Conservation (phyloP, 1,140 invertebrate species). For the Hyles vespertilio region DNA sequence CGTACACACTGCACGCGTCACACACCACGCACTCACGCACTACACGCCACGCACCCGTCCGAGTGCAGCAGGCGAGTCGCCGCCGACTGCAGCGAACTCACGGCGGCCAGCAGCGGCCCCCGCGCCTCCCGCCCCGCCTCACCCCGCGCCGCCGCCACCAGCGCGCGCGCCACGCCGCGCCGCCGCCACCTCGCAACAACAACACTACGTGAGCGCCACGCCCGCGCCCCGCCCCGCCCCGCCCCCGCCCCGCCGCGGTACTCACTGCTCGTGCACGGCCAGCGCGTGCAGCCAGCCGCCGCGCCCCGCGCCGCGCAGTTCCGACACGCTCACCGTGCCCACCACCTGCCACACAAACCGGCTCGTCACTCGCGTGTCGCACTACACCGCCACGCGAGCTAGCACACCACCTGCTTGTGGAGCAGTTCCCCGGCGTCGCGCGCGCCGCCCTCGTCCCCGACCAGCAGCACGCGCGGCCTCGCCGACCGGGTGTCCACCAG, state of each 20-base stretch:
- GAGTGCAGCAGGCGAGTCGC: constrained; percentile 7
- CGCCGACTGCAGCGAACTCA: neutral
- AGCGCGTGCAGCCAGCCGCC: constrained; percentile 43
- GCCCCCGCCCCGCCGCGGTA: constrained; percentile 15
- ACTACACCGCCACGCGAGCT: neutral
- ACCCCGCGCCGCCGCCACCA: too few relatives aligned
- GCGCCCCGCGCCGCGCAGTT: constrained; percentile 24
- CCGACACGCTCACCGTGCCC: constrained; percentile 42
- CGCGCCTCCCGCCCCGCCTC: neutral
- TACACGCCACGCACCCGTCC: constrained; percentile 13
- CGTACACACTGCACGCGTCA: constrained; percentile 12
- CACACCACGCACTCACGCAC: constrained; percentile 4
- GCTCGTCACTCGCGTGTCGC: neutral
- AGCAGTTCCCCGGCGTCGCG: too few relatives aligned
- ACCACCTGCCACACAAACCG: constrained; percentile 27
- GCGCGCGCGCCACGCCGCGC: neutral
- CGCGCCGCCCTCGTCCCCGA: constrained; percentile 1
- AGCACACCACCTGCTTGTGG: neutral
- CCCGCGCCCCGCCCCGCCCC: constrained; percentile 28
- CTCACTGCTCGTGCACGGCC: constrained; percentile 32
- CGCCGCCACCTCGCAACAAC: constrained; percentile 20
- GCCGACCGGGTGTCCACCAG: constrained; percentile 6
- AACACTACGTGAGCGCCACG: constrained; percentile 20
- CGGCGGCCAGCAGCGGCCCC: neutral
- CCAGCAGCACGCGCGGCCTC: neutral